Evolutionary conservation across 2,797 vertebrate species (phyloP), one percentile per base, ranked within the genome.

Genomic region (Tapera naevia): DNA sequence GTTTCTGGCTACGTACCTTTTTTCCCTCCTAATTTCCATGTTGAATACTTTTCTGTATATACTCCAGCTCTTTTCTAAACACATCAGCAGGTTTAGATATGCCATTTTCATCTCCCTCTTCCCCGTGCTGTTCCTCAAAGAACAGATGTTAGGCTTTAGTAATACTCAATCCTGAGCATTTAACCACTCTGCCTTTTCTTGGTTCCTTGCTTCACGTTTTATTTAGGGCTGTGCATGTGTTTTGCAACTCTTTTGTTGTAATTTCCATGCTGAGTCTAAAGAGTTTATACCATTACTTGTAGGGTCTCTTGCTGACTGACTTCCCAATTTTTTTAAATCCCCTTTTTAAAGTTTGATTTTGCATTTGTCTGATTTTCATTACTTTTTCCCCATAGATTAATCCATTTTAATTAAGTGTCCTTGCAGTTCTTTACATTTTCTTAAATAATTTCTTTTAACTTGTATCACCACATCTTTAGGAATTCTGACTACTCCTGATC

Each of bases 221-320:
- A 92, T 95, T 94, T 95, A 90, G 57, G 70, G 60, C 82, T 43
- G 10, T 22, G 35, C 51, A 57, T 48, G 58, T 84, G 54, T 96
- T 95, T 96, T 95, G 94, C 89, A 95, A 96, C 64, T 30, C 56
- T 60, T 74, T 91, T 91, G 56, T 79, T 94, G 91, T 92, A 94
- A 81, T 91, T 93, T 96, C 82, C 92, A 91, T 96, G 95, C 96
- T 97, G 96, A 97, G 91, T 96, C 88, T 76, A 64, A 95, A 92
- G 82, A 80, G 94, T 95, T 96, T 79, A 39, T 70, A 60, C 57
- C 4, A 28, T 74, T 93, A 94, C 70, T 46, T 10, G 45, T 7
- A 61, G 53, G 74, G 60, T 86, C 67, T 86, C 67, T 41, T 76
- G 71, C 86, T 90, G 89, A 86, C 80, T 41, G 11, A 41, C 89